Evolutionary conservation across 2,113 vertebrate genomes (phyloP).

Genomic region (Pachyramphus minor): DNA sequence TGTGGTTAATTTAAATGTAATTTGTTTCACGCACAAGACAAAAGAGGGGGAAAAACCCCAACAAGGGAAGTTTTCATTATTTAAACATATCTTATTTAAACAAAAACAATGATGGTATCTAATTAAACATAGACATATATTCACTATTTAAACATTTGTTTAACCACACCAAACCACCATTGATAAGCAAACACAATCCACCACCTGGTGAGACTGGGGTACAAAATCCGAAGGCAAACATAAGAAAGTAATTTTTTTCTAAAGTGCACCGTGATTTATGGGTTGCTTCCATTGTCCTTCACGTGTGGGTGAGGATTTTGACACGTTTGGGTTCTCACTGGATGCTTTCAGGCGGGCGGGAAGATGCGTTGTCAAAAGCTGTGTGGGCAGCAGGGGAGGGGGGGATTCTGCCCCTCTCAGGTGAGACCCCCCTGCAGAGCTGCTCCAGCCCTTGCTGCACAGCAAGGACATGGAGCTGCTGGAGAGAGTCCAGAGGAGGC

Average conservation of each 20-base stretch:
- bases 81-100: neutral
- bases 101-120: neutral
- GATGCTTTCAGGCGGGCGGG: neutral
- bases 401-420: neutral
- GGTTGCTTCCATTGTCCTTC: neutral
- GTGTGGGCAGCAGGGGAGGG: neutral
- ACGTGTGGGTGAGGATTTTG: fast-evolving
- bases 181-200: neutral
- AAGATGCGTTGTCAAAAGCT: neutral
- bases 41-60: neutral
- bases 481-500: neutral
- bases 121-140: neutral
- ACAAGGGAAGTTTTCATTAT: neutral
- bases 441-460: neutral
- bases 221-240: neutral
- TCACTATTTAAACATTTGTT: neutral
- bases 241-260: fast-evolving
- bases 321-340: fast-evolving
- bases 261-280: fast-evolving
- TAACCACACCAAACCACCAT: neutral
- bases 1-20: neutral
- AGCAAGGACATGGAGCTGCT: fast-evolving
- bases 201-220: fast-evolving
- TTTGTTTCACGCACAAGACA: neutral
- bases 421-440: neutral